Percentiles rank a stretch among this genome's conserved stretches.
These are phyloP conservation scores for Eupithecia tripunctaria DNA, from an alignment of 2,888 invertebrate genomes.

Conservation along the genomic window DNA sequence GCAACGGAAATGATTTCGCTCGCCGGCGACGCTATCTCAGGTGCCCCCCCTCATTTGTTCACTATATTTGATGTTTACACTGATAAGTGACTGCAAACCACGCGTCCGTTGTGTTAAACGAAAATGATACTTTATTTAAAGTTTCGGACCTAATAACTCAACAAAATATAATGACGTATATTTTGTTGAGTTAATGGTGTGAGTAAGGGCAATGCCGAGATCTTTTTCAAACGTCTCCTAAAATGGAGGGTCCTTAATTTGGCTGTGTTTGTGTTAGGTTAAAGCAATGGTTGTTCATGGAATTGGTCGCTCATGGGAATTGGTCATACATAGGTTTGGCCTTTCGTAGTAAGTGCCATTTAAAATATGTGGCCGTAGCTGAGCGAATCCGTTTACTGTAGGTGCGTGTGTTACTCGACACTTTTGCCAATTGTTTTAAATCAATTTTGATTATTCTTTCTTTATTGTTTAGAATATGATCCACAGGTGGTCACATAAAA, in stretches of 20 bases:
- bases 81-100: slow-evolving; percentile 49
- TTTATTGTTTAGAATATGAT: not conserved
- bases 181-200: not conserved
- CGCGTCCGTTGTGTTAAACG: not conserved
- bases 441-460: not conserved
- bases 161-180: not conserved
- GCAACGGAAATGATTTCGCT: slow-evolving; percentile 79
- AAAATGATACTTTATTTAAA: slow-evolving; percentile 3
- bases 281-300: no score
- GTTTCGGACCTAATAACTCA: not conserved
- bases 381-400: no score
- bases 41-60: slow-evolving; percentile 68
- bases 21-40: slow-evolving; percentile 72
- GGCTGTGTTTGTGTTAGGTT: no score
- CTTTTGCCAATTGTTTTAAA: not conserved
- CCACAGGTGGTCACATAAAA: not conserved
- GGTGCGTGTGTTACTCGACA: no score
- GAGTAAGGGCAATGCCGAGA: not conserved
- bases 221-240: not conserved
- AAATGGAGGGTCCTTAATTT: no score
- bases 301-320: no score
- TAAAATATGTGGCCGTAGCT: no score
- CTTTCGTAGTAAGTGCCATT: no score
- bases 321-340: no score
- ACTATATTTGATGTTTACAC: slow-evolving; percentile 67